These are phyloP conservation scores for Chrysopilus asiliformis DNA, from an alignment of 2,888 invertebrate species.

Conservation along the genomic window DNA sequence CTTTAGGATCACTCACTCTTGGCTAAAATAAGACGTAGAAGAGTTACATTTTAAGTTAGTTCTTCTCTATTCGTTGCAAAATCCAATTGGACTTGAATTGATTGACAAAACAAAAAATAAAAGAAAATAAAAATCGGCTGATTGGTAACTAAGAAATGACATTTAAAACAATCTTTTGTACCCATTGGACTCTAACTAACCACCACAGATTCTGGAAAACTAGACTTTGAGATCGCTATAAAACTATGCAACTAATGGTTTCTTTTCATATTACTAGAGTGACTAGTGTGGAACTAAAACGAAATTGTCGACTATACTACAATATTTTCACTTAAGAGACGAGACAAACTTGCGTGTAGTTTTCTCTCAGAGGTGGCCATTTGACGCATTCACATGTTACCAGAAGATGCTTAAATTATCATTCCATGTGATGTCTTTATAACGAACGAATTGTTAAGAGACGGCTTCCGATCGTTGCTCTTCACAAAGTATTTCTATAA, in stretches of 20 bases:
- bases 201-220: no score
- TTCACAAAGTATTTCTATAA: slow-evolving; percentile 13
- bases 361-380: slow-evolving; percentile 14
- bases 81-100: slow-evolving; percentile 11
- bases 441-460: slow-evolving; percentile 12
- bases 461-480: slow-evolving; percentile 4
- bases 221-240: no score
- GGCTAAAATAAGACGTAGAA: no score
- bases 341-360: no score
- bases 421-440: slow-evolving; percentile 16
- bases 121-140: slow-evolving; percentile 6
- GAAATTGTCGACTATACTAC: no score
- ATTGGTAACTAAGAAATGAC: no score
- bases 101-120: slow-evolving; percentile 14
- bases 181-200: no score
- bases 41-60: not conserved
- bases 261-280: no score
- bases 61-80: slow-evolving; percentile 1
- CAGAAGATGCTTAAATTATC: slow-evolving; percentile 14
- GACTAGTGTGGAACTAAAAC: no score
- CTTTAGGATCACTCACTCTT: not conserved
- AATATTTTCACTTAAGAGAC: no score
- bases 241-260: no score
- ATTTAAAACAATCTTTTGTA: no score
- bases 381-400: slow-evolving; percentile 14